A percentile compares a stretch with the other conserved stretches of the same genome.
Conservation (phyloP, 2,113 vertebrate species). For the Tachysurus vachellii region DNA sequence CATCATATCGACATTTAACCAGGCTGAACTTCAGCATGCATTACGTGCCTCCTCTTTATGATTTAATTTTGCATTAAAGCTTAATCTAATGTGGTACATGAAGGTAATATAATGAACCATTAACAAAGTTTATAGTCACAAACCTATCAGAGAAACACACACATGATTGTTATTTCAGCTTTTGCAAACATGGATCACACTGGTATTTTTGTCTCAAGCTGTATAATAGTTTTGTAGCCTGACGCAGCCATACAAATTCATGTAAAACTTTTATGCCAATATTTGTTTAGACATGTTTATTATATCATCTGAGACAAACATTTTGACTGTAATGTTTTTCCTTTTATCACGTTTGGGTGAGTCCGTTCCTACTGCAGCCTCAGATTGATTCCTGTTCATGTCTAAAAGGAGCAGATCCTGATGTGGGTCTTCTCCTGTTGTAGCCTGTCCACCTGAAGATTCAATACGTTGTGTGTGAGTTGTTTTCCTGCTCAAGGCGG, state of each 20-base stretch:
- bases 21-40: neutral
- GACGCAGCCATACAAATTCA: neutral
- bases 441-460: no score
- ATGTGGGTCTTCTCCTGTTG: neutral
- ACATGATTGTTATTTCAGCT: neutral
- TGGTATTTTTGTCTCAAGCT: neutral
- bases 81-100: neutral
- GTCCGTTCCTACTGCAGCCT: neutral
- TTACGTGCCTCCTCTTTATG: neutral
- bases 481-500: neutral
- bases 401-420: neutral
- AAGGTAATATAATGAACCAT: neutral
- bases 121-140: neutral
- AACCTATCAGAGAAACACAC: neutral
- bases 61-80: neutral
- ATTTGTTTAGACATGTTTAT: neutral
- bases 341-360: neutral
- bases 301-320: neutral
- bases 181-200: neutral
- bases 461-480: neutral
- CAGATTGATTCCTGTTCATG: neutral
- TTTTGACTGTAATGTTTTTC: neutral
- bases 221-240: neutral
- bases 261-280: neutral
- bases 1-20: constrained; percentile 19